Conservation (phyloP, 2,888 invertebrate genomes). For the Hydriomena furcata region DNA sequence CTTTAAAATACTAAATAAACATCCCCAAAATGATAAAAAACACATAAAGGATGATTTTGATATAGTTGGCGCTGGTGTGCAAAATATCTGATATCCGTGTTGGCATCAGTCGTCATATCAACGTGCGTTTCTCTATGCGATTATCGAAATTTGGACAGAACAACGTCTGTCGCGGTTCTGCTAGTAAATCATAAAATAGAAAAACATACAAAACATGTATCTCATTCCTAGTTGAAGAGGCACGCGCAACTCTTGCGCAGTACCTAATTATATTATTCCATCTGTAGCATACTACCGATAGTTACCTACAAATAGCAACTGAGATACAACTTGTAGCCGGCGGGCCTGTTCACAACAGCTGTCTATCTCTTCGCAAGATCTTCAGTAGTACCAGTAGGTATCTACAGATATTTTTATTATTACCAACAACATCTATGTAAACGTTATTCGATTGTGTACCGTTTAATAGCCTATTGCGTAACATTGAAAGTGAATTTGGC, state of each 20-base stretch:
- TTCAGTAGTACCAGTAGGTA: slow-evolving; percentile 33
- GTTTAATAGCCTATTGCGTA: slow-evolving; percentile 67
- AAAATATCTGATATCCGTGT: too few species aligned
- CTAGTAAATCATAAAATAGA: too few species aligned
- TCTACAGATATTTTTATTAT: slow-evolving; percentile 49
- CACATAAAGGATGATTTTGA: too few species aligned
- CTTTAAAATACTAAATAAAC: too few species aligned
- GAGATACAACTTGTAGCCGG: slow-evolving; percentile 42
- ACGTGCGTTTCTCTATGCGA: too few species aligned
- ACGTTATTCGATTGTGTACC: slow-evolving; percentile 65
- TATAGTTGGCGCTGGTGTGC: too few species aligned
- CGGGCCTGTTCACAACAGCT: slow-evolving; percentile 57
- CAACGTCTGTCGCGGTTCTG: too few species aligned
- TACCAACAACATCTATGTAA: slow-evolving; percentile 64
- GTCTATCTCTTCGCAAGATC: slow-evolving; percentile 59
- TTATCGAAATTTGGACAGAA: too few species aligned
- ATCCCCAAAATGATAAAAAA: too few species aligned
- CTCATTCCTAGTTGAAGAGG: background rate
- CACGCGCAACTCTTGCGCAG: slow-evolving; percentile 19
- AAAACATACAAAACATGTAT: background rate
- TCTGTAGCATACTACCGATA: slow-evolving; percentile 8
- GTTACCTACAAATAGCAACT: slow-evolving; percentile 19
- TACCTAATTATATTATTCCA: slow-evolving; percentile 20
- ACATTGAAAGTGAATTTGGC: slow-evolving; percentile 57
- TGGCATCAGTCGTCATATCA: too few species aligned